These are phyloP conservation scores for Trinorchestia longiramus DNA, from an alignment of 1,140 invertebrate species.

Conservation along the genomic window DNA sequence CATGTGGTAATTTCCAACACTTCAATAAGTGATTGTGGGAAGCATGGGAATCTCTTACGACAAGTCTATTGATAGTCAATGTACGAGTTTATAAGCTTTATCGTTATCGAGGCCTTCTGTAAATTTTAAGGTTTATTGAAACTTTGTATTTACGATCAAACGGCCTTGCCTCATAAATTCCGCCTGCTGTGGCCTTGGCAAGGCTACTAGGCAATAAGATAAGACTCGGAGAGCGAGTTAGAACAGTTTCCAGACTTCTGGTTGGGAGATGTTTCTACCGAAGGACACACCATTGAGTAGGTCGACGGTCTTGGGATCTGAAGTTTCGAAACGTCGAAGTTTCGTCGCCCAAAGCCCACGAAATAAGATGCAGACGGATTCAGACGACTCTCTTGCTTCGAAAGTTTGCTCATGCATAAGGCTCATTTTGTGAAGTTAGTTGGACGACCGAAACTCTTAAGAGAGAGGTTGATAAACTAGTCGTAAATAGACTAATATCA, in stretches of 20 bases:
- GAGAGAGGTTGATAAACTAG: not conserved
- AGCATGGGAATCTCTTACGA: not conserved
- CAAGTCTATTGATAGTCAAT: not conserved
- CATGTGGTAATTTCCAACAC: too few relatives aligned
- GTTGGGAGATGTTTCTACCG: not conserved
- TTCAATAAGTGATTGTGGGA: not conserved
- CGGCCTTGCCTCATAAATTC: not conserved
- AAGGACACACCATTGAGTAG: not conserved
- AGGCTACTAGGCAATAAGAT: not conserved
- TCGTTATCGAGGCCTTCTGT: not conserved
- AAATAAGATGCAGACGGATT: conserved; percentile 45
- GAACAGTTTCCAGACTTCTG: not conserved
- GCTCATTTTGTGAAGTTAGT: conserved; percentile 19
- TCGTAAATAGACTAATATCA: not conserved
- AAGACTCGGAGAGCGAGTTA: not conserved
- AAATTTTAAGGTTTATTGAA: conserved; percentile 2
- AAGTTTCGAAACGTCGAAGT: conserved; percentile 43
- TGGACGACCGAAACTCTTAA: not conserved
- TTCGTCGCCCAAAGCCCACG: not conserved
- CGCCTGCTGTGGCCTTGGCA: not conserved
- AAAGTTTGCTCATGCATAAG: conserved; percentile 52
- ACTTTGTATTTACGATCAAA: not conserved
- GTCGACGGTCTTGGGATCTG: not conserved
- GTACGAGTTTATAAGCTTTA: not conserved
- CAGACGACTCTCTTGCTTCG: conserved; percentile 21